Base-by-base conservation (phyloP, 2,113 vertebrate genomes). In the Egretta garzetta region DNA sequence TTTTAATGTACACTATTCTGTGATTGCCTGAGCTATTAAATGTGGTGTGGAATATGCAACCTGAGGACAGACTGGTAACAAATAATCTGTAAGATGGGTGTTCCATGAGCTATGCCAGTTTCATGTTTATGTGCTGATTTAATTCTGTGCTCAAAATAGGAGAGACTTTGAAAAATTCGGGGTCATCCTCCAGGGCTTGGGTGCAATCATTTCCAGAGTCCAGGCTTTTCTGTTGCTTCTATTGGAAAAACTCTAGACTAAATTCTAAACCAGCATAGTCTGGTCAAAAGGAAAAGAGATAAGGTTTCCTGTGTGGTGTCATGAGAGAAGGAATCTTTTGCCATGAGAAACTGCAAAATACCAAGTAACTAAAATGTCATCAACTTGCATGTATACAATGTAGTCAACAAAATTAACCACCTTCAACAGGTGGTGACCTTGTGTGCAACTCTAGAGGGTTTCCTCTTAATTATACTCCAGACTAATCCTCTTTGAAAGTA, bases 401-500 rank as follows among this genome's bases (percentile, higher is more conserved):
- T 12, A 41, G n/a, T 77, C n/a, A 45, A 56, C 26, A n/a, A 76
- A 66, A 84, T 50, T 50, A 76, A 50, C 55, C 14, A 11, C 24
- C 17, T 18, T 60, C 55, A 86, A n/a, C 52, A 72, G 71, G 17
- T n/a, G 26, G 12, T 90, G 86, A 88, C 75, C 39, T 90, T 86
- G 24, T 37, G 41, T 90, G 75, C 45, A 88, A 73, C 49, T 76
- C 43, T 16, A 37, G 53, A 53, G 79, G 16, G 14, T 83, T 91
- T 92, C 88, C 67, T 83, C 75, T 50, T 95, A 73, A 77, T 94
- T 94, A 23, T 55, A 26, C 32, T 86, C 32, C 23, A 63, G 72
- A 33, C 28, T 96, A 94, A 95, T 94, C 37, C n/a, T 83, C 58
- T 94, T 91, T 75, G 27, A 53, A n/a, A 72, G 58, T 32, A 43